Evolutionary conservation across 2,888 invertebrate species (phyloP).

Genomic region (Frankliniella intonsa): DNA sequence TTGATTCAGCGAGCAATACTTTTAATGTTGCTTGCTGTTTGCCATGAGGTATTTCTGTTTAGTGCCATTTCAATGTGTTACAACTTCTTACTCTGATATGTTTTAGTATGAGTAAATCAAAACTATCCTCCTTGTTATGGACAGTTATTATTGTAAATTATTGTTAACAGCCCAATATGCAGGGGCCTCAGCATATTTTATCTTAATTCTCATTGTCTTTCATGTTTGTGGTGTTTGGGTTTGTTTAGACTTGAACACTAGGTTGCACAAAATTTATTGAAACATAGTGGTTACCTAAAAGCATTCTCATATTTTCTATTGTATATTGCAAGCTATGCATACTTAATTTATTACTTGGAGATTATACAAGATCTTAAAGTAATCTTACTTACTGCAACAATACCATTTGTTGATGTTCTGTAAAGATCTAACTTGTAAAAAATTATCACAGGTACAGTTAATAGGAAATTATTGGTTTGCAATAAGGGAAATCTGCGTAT

Average conservation of each 20-base stretch:
- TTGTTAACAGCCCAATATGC: not conserved
- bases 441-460: not conserved
- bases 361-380: not conserved
- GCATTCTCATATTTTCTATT: conserved; percentile 25
- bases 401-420: not conserved
- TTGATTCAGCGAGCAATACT: not conserved
- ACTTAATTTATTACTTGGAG: conserved; percentile 22
- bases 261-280: conserved; percentile 25
- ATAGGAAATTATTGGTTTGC: too few species aligned
- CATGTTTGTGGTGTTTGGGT: conserved; percentile 13
- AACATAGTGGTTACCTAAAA: conserved; percentile 28
- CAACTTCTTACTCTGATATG: not conserved
- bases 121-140: not conserved
- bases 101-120: conserved; percentile 17
- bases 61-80: conserved; percentile 4
- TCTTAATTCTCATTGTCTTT: not conserved
- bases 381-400: too few species aligned
- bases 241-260: not conserved
- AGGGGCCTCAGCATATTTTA: not conserved
- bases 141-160: conserved; percentile 2
- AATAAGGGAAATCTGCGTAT: too few species aligned
- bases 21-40: not conserved
- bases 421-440: not conserved
- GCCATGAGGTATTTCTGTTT: not conserved
- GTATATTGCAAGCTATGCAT: not conserved